Evolutionary conservation across 2,888 invertebrate genomes (phyloP).

Genomic region (Spialia ferax): DNA sequence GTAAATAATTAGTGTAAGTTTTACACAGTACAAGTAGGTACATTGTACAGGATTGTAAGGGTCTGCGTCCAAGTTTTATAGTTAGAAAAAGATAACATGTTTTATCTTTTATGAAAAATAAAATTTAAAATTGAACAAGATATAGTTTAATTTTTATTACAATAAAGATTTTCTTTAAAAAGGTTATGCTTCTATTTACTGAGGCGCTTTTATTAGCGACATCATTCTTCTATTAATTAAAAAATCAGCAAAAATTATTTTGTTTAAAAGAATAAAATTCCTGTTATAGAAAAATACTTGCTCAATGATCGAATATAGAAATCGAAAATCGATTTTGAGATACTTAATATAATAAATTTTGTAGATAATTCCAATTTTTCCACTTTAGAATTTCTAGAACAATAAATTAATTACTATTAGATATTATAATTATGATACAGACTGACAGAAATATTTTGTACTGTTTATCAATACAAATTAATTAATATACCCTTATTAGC

Average conservation of each 20-base stretch:
- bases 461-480: constrained; percentile 23
- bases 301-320: constrained; percentile 29
- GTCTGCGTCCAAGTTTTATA: constrained; percentile 12
- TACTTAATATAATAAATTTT: constrained; percentile 8
- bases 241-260: constrained; percentile 8
- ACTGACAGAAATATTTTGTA: constrained; percentile 35
- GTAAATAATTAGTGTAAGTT: constrained; percentile 46
- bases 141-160: too few species aligned
- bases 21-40: constrained; percentile 10
- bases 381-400: constrained; percentile 26
- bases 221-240: not conserved
- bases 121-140: not conserved
- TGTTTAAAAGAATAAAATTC: constrained; percentile 7
- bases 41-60: constrained; percentile 29
- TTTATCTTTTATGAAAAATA: constrained; percentile 17
- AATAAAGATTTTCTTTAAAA: too few species aligned
- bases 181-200: too few species aligned
- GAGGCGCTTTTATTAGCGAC: not conserved
- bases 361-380: constrained; percentile 34
- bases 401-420: constrained; percentile 20
- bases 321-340: constrained; percentile 31
- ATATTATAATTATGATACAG: constrained; percentile 16
- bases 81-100: not conserved
- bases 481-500: not conserved
- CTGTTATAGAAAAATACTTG: constrained; percentile 23